phyloP scores from a whole-genome alignment of 2,797 vertebrate genomes.

The Dendrocincla fuliginosa region DNA sequence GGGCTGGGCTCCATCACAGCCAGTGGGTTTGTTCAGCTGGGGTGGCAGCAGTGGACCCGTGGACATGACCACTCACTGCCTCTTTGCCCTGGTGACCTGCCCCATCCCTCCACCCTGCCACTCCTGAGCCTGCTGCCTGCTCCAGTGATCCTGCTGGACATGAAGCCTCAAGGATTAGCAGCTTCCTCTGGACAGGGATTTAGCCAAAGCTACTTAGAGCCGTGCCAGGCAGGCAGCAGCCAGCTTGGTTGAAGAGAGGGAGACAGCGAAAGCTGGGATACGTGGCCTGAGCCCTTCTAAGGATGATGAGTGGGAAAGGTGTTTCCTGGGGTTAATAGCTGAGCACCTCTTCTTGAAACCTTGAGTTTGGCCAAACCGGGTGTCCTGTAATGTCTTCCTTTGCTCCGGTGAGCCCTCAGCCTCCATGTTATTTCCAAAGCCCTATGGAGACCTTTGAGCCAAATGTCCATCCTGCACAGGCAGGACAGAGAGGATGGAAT shows the following conservation, averaged over 20 bases:
- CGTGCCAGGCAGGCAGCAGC: accelerated
- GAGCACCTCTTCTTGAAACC: background rate
- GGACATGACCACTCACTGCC: accelerated
- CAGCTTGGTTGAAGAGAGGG: background rate
- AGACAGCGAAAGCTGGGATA: background rate
- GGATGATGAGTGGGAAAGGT: background rate
- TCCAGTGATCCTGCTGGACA: background rate
- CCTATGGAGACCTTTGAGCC: background rate
- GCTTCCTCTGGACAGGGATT: background rate
- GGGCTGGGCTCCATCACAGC: background rate
- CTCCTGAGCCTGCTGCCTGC: background rate
- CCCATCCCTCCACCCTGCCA: background rate
- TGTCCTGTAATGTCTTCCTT: background rate
- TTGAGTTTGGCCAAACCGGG: accelerated
- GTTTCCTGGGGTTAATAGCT: background rate
- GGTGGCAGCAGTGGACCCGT: accelerated
- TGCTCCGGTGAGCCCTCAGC: background rate
- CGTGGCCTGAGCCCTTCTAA: background rate
- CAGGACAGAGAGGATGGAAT: accelerated
- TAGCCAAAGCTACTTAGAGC: slow-evolving; percentile 42
- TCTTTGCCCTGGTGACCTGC: background rate
- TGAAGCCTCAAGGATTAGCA: background rate
- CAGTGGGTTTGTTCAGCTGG: accelerated
- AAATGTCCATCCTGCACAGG: accelerated
- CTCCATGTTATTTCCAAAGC: background rate